Evolutionary conservation across 2,797 vertebrate genomes (phyloP).

Genomic region (Clamator glandarius): DNA sequence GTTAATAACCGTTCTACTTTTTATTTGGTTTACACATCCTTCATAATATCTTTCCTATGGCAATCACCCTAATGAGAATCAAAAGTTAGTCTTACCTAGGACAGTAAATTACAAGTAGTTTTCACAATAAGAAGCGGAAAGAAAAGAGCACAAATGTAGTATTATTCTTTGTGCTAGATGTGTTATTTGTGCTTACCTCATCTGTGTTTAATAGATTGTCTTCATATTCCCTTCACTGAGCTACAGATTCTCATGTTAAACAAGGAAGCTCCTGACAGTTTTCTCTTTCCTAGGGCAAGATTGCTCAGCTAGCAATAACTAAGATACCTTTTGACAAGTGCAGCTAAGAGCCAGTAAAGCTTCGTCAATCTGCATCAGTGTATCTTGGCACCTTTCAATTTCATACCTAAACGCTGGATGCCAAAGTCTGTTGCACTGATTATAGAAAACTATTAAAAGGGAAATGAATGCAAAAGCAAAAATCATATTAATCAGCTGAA

Average conservation of each 20-base stretch:
- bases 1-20: neutral
- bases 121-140: neutral
- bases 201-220: conserved; percentile 59
- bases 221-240: conserved; percentile 29
- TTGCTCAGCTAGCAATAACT: conserved; percentile 73
- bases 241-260: conserved; percentile 67
- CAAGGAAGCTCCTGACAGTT: conserved; percentile 64
- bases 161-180: conserved; percentile 1
- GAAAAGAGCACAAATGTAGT: neutral
- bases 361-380: conserved; percentile 64
- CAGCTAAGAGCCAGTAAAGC: conserved; percentile 66
- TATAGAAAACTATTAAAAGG: conserved; percentile 15
- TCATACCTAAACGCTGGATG: conserved; percentile 34
- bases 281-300: conserved; percentile 73
- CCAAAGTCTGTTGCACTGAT: conserved; percentile 25
- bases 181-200: conserved; percentile 44
- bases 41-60: neutral
- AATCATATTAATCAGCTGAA: conserved; percentile 75
- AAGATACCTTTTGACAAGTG: conserved; percentile 77
- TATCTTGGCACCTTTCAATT: conserved; percentile 48
- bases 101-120: neutral
- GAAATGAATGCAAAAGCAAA: conserved; percentile 65
- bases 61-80: neutral
- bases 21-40: neutral
- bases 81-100: neutral